Conservation (phyloP, 2,888 invertebrate species). For the Cylloceria caligata region DNA sequence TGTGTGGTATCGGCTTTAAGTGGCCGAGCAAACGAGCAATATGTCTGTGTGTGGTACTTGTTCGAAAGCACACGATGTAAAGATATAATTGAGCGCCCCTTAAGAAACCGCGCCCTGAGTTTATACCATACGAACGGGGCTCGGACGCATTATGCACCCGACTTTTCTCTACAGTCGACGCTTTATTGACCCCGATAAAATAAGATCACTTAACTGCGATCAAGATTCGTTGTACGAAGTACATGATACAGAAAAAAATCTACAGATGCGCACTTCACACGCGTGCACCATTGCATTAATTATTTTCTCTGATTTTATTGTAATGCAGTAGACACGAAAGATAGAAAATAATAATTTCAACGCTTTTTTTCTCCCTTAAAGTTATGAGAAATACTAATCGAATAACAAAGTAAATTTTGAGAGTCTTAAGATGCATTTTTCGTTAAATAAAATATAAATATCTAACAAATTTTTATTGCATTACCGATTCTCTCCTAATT, state of each 20-base stretch:
- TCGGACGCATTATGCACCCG: conserved; percentile 74
- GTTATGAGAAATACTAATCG: too few species aligned
- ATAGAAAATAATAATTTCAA: background rate
- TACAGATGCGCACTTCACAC: background rate
- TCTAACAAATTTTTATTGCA: too few species aligned
- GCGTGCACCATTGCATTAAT: background rate
- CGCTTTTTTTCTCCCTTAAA: background rate
- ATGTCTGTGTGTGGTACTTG: background rate
- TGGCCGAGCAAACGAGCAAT: conserved; percentile 7
- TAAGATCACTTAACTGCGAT: conserved; percentile 74
- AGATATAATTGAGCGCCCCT: conserved; percentile 35
- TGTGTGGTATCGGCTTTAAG: conserved; percentile 43
- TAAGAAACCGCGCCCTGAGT: conserved; percentile 27
- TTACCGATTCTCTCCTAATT: too few species aligned
- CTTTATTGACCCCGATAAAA: conserved; percentile 80
- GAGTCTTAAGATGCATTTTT: too few species aligned
- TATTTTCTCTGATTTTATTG: background rate
- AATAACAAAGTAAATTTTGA: too few species aligned
- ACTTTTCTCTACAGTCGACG: conserved; percentile 71
- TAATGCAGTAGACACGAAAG: background rate
- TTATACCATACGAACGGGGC: conserved; percentile 46
- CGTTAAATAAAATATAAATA: too few species aligned
- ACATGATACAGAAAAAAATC: background rate
- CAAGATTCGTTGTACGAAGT: conserved; percentile 39
- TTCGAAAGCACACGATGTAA: conserved; percentile 32